These are phyloP conservation scores for Phortica magna DNA, from an alignment of 2,888 invertebrate genomes.

Conservation along the genomic window DNA sequence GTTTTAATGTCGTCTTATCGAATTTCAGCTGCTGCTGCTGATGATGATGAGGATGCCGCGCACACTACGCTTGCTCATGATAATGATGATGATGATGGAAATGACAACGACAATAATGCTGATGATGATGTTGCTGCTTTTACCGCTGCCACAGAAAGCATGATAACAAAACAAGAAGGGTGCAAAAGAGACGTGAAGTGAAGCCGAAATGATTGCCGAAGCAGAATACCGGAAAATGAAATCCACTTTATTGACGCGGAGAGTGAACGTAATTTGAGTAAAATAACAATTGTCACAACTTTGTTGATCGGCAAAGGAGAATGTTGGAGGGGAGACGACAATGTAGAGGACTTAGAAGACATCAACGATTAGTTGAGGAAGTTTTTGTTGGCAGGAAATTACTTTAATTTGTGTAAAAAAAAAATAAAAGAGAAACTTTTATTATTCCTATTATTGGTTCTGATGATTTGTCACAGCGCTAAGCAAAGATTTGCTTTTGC, in stretches of 20 bases:
- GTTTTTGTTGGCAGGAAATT: conserved; percentile 18
- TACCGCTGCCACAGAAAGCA: neutral
- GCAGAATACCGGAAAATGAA: conserved; percentile 17
- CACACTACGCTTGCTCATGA: neutral
- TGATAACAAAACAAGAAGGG: neutral
- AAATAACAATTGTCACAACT: conserved; percentile 35
- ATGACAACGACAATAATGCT: neutral
- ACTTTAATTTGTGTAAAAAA: conserved; percentile 26
- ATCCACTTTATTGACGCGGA: conserved; percentile 20
- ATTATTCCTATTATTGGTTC: conserved; percentile 7
- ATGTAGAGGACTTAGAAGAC: neutral
- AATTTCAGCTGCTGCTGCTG: conserved; percentile 22
- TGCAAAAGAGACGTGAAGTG: neutral
- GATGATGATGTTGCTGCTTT: neutral
- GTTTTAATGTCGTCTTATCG: conserved; percentile 55
- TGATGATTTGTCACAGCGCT: conserved; percentile 11
- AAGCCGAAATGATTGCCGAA: neutral
- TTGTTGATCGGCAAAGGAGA: conserved; percentile 1
- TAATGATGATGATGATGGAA: conserved; percentile 7
- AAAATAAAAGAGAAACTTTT: conserved; percentile 9
- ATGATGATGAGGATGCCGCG: neutral
- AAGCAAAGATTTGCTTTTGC: neutral
- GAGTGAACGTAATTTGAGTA: conserved; percentile 29
- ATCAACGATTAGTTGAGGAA: conserved; percentile 24
- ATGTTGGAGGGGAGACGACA: neutral